Evolutionary conservation across 2,888 invertebrate genomes (phyloP), one percentile per base, ranked within the genome.

Genomic region (Stomorhina lunata): DNA sequence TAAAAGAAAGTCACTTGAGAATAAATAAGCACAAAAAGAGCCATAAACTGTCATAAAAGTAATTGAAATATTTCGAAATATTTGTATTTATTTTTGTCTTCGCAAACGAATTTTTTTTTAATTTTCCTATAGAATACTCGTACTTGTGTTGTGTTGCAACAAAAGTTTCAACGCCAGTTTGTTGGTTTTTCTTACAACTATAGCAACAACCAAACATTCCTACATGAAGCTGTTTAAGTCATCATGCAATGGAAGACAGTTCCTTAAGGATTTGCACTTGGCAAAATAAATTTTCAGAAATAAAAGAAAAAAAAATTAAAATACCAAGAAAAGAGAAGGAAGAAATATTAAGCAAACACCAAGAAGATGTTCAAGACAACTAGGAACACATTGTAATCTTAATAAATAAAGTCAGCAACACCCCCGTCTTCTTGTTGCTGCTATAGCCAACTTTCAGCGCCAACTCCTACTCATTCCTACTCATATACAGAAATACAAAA

Each of bases 401-500:
- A 66, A 12, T 2, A 66, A 75, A 45, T 15, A 63, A 59, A 27
- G 15, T n/a, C 50, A 53, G 27, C 34, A 5, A 37, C 6, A 20
- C 20, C 20, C 22, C 20, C 22, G 1, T 3, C 61, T 81, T 68
- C 61, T 80, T 84, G 84, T 85, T 84, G 84, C 84, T 79, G 78
- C 81, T 84, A 77, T 81, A 86, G 80, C 86, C 53, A n/a, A 37
- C 5, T 32, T 22, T 6, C 4, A 61, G n/a, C 25, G 10, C 15
- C 25, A 22, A 57, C 86, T 87, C 85, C 85, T 86, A 84, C 84
- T 15, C 10, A 20, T 27, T 40, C 29, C n/a, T 25, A 15, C 50
- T 40, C 48, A 83, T 69, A 84, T 84, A 88, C 85, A 86, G 86
- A 86, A 83, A 48, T 53, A 53, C 37, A 77, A 82, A 68, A 65